Evolutionary conservation across 2,113 vertebrate genomes (phyloP).

Genomic region (Macaca nemestrina): DNA sequence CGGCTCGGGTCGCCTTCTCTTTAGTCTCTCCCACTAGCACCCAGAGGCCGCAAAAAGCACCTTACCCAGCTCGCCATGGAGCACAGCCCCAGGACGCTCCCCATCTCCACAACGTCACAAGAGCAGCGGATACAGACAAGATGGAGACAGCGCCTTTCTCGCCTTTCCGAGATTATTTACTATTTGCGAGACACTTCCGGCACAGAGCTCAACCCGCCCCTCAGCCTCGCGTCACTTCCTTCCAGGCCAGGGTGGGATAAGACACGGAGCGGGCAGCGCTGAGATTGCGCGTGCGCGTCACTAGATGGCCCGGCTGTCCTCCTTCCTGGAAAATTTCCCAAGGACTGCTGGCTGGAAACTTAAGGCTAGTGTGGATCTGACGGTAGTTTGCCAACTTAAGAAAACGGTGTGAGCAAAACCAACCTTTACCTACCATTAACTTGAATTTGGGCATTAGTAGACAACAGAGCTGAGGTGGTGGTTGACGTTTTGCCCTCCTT

Average conservation of each 20-base stretch:
- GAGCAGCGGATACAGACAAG: slow-evolving; percentile 23
- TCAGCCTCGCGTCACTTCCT: slow-evolving; percentile 61
- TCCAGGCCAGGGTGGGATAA: accelerated
- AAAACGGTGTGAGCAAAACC: not conserved
- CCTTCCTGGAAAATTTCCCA: accelerated
- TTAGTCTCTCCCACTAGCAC: not conserved
- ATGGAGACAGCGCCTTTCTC: slow-evolving; percentile 72
- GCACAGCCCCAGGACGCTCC: slow-evolving; percentile 94
- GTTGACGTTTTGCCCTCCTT: not conserved
- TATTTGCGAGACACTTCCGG: slow-evolving; percentile 66
- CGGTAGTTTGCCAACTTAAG: not conserved
- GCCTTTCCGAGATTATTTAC: slow-evolving; percentile 82
- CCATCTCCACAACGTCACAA: slow-evolving; percentile 82
- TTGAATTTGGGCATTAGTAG: not conserved
- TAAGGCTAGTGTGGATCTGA: accelerated
- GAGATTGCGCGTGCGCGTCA: accelerated
- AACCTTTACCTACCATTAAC: not conserved
- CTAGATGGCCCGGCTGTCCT: accelerated
- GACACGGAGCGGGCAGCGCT: accelerated
- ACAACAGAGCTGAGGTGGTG: not conserved
- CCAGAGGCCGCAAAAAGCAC: not conserved
- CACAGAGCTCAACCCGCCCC: slow-evolving; percentile 1
- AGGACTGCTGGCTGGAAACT: accelerated
- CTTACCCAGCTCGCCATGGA: slow-evolving; percentile 97
- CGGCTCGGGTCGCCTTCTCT: not conserved